A percentile compares a stretch with the other conserved stretches of the same genome.
Conservation (phyloP, 2,113 vertebrate species). For the Empidonax alnorum region DNA sequence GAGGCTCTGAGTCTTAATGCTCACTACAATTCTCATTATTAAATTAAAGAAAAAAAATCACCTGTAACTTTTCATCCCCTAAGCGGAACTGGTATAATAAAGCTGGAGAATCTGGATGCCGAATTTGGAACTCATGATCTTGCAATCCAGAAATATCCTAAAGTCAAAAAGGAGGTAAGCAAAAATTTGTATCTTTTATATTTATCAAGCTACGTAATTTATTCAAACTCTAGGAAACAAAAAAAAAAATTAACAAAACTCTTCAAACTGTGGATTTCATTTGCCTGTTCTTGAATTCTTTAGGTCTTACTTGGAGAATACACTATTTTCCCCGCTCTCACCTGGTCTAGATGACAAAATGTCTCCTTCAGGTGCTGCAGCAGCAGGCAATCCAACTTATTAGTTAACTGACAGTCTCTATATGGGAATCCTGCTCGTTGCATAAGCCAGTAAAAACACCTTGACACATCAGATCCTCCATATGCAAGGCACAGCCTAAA, state of each 20-base stretch:
- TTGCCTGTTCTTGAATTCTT: not conserved
- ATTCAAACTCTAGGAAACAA: not conserved
- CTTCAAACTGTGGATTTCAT: not conserved
- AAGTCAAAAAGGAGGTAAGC: not conserved
- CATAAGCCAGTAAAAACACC: slow-evolving; percentile 96
- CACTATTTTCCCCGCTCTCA: slow-evolving; percentile 34
- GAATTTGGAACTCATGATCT: slow-evolving; percentile 94
- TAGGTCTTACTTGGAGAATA: not conserved
- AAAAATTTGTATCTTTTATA: not conserved
- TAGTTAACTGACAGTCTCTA: slow-evolving; percentile 91
- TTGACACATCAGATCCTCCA: slow-evolving; percentile 92
- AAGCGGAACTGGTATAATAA: slow-evolving; percentile 92
- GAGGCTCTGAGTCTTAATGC: not conserved
- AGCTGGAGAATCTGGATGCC: slow-evolving; percentile 91
- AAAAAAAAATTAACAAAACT: not conserved
- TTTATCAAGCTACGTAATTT: not conserved
- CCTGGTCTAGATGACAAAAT: slow-evolving; percentile 96
- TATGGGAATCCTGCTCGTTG: slow-evolving; percentile 96
- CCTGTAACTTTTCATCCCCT: slow-evolving; percentile 97
- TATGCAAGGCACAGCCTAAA: slow-evolving; percentile 91
- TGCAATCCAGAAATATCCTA: slow-evolving; percentile 94
- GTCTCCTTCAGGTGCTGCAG: slow-evolving; percentile 95
- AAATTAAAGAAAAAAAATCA: slow-evolving; percentile 26
- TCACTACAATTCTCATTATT: not conserved
- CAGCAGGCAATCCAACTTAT: slow-evolving; percentile 88